Base-by-base conservation (phyloP, 1,140 invertebrate species). In the Hyles vespertilio region DNA sequence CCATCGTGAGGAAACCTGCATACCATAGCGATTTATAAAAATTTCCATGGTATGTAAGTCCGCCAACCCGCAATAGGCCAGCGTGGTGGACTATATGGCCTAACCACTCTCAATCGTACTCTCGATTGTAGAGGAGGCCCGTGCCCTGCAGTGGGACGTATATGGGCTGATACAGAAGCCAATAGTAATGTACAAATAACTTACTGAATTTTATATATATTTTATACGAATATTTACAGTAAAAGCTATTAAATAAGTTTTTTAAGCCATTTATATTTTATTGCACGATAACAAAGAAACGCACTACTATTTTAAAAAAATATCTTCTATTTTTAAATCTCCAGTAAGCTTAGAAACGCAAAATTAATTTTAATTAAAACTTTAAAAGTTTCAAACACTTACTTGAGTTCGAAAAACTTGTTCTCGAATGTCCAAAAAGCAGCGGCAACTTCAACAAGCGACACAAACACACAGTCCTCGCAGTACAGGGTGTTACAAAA, bases 401-500 rank as follows among this genome's bases (percentile, higher is more conserved):
- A 54, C 52, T 43, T 9, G 40, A 47, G 44, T 47, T 53, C 22
- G 11, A 36, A 67, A 72, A 79, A 59, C 69, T 74, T 73, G 32
- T 7, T 9, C 5, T 22, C 61, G 64, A 58, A 59, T 62, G 57
- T 68, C 61, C 63, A 60, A 59, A 56, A 67, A 51, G 46, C 57
- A 56, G n/a, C 34, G 40, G 53, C 62, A 59, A 67, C 57, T 61
- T 48, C 44, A 60, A 64, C 36, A 43, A 40, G 36, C 57, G 51
- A 52, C 69, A 72, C 69, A 65, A 56, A 55, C 58, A 62, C 67
- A 72, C 68, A 67, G 57, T 63, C 43, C 47, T 61, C 45, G 49
- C 32, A 50, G 32, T 33, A 53, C 49, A 62, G 50, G 56, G 58
- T 5, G 61, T 50, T 58, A 51, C 32, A 59, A 62, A 61, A 55